These are phyloP conservation scores for Pomacea canaliculata DNA, from an alignment of 2,888 invertebrate genomes.

Conservation along the genomic window DNA sequence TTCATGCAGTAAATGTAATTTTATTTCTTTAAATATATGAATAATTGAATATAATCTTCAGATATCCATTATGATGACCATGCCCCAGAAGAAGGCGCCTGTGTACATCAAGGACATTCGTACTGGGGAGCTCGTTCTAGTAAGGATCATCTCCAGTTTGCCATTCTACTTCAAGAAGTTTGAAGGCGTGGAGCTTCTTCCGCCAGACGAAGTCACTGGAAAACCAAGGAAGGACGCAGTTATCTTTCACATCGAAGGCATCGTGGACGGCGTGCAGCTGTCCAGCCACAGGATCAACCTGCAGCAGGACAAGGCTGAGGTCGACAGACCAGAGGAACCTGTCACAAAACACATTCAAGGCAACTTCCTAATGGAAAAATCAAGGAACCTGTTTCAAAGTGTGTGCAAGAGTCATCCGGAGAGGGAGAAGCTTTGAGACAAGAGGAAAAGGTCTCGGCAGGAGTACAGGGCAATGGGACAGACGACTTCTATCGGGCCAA, in stretches of 20 bases:
- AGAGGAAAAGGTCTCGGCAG: too few relatives aligned
- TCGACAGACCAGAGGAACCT: too few relatives aligned
- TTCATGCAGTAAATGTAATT: too few relatives aligned
- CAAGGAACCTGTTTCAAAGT: too few relatives aligned
- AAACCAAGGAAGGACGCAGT: conserved; percentile 12
- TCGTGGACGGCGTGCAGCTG: conserved; percentile 23
- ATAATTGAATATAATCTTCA: neutral
- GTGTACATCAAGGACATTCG: conserved; percentile 31
- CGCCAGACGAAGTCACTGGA: conserved; percentile 6
- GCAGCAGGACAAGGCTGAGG: neutral
- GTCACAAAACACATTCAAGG: too few relatives aligned
- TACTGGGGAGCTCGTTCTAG: conserved; percentile 24
- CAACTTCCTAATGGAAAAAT: too few relatives aligned
- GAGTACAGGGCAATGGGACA: too few relatives aligned
- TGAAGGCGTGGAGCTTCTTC: conserved; percentile 2
- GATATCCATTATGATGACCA: conserved; percentile 18
- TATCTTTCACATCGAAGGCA: conserved; percentile 11
- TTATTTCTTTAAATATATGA: too few relatives aligned
- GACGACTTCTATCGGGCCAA: too few relatives aligned
- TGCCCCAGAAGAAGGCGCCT: conserved; percentile 30
- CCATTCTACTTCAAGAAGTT: conserved; percentile 13
- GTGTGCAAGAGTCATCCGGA: too few relatives aligned
- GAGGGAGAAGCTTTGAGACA: too few relatives aligned
- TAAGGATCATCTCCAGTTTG: conserved; percentile 27
- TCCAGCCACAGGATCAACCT: conserved; percentile 23